Conservation (phyloP, 2,797 vertebrate species). For the Muscicapa comitata region DNA sequence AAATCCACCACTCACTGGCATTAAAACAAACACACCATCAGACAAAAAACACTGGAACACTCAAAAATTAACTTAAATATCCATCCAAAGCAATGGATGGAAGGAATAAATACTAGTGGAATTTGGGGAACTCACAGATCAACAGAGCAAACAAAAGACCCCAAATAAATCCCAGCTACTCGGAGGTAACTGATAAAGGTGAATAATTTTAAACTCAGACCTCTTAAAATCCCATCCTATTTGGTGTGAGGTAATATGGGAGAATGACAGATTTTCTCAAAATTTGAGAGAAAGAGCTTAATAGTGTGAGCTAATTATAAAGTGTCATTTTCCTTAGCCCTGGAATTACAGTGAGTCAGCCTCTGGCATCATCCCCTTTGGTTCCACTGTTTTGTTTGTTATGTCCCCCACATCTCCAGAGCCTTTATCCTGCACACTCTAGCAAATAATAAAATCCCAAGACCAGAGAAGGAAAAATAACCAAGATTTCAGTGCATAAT, state of each 20-base stretch:
- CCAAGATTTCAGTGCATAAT: neutral
- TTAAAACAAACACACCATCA: neutral
- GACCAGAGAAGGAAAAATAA: neutral
- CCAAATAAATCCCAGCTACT: neutral
- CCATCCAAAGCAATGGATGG: neutral
- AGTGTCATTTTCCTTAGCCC: neutral
- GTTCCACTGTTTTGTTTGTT: neutral
- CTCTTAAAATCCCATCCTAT: neutral
- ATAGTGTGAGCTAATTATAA: neutral
- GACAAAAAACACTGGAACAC: neutral
- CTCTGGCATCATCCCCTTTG: neutral
- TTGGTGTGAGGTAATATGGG: neutral
- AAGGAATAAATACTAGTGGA: neutral
- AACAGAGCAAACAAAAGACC: neutral
- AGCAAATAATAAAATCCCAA: slow-evolving; percentile 1
- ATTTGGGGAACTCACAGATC: neutral
- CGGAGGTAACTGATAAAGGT: neutral
- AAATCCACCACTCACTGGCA: neutral
- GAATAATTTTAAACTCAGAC: neutral
- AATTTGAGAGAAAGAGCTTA: neutral
- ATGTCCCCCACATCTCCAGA: neutral
- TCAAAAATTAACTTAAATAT: neutral
- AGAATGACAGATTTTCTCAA: neutral
- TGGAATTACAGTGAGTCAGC: neutral
- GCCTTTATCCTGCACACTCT: neutral